phyloP scores from a whole-genome alignment of 1,140 invertebrate species.

The Eumeta japonica region DNA sequence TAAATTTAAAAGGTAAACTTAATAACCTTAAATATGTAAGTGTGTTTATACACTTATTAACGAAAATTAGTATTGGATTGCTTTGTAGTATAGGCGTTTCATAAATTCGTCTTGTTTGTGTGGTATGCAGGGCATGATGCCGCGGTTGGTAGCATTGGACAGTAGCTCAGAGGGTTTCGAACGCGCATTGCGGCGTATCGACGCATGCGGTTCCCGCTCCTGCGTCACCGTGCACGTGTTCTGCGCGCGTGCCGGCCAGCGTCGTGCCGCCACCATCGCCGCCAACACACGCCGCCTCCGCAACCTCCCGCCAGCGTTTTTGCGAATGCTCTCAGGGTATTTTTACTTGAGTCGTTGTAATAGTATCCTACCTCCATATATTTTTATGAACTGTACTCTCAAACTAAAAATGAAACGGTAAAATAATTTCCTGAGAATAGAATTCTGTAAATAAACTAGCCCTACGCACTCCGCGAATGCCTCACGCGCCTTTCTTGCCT shows the following conservation, averaged over 20 bases:
- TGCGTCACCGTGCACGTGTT: conserved; percentile 93
- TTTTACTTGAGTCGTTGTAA: too few species aligned
- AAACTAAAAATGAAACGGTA: too few species aligned
- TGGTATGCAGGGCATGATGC: conserved; percentile 38
- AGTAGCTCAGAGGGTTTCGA: conserved; percentile 71
- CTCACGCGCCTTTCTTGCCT: not conserved
- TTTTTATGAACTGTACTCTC: not conserved
- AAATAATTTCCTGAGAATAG: not conserved
- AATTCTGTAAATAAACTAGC: not conserved
- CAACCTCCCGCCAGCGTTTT: conserved; percentile 26
- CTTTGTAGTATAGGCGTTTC: not conserved
- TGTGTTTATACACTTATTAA: too few species aligned
- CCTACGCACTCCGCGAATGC: not conserved
- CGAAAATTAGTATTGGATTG: too few species aligned
- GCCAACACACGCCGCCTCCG: conserved; percentile 59
- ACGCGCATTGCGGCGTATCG: conserved; percentile 74
- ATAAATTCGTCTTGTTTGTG: not conserved
- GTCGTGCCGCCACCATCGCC: conserved; percentile 74
- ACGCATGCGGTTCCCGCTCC: conserved; percentile 79
- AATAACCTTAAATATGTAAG: too few species aligned
- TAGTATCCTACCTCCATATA: too few species aligned
- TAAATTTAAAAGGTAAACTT: conserved; percentile 4
- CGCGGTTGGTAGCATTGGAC: conserved; percentile 78
- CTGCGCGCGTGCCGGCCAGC: conserved; percentile 88
- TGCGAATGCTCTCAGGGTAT: conserved; percentile 44